Evolutionary conservation across 2,888 invertebrate genomes (phyloP).

Genomic region (Hirtodrosophila duncani): DNA sequence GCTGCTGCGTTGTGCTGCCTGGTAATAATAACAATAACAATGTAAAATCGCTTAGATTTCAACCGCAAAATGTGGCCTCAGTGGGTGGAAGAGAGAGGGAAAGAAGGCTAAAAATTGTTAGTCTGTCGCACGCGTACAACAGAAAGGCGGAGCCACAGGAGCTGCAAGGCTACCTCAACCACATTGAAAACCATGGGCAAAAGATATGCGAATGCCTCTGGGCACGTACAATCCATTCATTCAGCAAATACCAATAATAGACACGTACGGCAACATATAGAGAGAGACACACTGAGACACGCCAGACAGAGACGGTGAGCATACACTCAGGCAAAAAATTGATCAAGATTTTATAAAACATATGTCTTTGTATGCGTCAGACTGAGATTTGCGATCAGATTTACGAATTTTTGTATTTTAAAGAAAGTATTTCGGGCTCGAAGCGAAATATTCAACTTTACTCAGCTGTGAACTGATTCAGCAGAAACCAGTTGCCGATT

Average conservation of each 20-base stretch:
- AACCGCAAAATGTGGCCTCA: conserved; percentile 54
- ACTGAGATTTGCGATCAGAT: no score
- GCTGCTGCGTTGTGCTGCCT: conserved; percentile 15
- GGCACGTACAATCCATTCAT: conserved; percentile 72
- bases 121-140: conserved; percentile 51
- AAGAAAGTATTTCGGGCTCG: no score
- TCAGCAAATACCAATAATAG: conserved; percentile 72
- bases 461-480: no score
- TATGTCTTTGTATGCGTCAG: no score
- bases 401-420: no score
- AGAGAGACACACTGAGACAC: not conserved
- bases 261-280: conserved; percentile 52
- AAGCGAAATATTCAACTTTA: no score
- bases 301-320: not conserved
- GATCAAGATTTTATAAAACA: no score
- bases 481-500: no score
- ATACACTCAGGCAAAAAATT: no score
- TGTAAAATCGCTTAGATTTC: conserved; percentile 73
- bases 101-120: conserved; percentile 10
- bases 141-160: conserved; percentile 49
- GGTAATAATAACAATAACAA: conserved; percentile 71
- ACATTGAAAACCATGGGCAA: conserved; percentile 2
- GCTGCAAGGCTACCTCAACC: conserved; percentile 5
- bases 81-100: conserved; percentile 1
- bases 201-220: conserved; percentile 67